These are phyloP conservation scores for Chiloscyllium plagiosum DNA, from an alignment of 2,113 vertebrate genomes.

Conservation along the genomic window DNA sequence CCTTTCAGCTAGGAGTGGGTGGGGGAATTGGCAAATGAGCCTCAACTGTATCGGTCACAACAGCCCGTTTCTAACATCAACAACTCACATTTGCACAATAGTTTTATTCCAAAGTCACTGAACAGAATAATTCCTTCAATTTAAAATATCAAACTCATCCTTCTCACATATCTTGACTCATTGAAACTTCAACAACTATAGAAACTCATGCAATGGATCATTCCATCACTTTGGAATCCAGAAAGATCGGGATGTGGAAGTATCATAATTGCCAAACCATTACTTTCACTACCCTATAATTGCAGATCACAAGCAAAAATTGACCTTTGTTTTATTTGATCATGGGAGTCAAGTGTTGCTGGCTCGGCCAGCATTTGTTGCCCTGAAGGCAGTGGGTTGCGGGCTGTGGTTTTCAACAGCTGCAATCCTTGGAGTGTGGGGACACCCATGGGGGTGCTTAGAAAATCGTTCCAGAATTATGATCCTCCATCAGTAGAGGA, in stretches of 20 bases:
- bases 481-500: too few relatives aligned
- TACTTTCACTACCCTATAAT: background rate
- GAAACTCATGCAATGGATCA: background rate
- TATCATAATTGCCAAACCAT: background rate
- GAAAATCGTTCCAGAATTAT: too few relatives aligned
- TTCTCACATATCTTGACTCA: background rate
- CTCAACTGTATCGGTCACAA: background rate
- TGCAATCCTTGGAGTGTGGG: too few relatives aligned
- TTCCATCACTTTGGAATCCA: background rate
- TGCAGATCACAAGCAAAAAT: background rate
- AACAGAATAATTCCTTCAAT: background rate
- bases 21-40: background rate
- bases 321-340: background rate
- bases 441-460: too few relatives aligned
- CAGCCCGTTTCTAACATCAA: background rate
- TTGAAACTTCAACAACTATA: background rate
- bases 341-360: too few relatives aligned
- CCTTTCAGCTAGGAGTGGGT: background rate
- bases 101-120: background rate
- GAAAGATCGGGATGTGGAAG: background rate
- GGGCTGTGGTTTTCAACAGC: too few relatives aligned
- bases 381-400: too few relatives aligned
- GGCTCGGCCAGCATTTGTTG: too few relatives aligned
- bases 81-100: background rate
- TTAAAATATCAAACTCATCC: background rate